Evolutionary conservation across 2,113 vertebrate species (phyloP), one percentile per base, ranked within the genome.

Genomic region (Scopus umbretta): DNA sequence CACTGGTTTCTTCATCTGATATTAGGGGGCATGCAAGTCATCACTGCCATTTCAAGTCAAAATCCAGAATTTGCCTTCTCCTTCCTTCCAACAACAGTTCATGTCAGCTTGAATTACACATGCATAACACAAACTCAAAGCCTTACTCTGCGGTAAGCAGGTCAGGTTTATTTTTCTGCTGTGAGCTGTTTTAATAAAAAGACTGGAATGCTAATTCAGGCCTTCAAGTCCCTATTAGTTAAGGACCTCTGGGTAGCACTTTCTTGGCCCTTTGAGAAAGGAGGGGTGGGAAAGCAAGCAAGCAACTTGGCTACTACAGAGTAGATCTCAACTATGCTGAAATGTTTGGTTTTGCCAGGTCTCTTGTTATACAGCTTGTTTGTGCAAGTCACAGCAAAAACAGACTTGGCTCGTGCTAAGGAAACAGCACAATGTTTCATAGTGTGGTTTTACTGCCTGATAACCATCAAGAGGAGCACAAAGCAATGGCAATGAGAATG

Each of bases 21-120:
- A 23, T 36, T 36, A 71, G 63, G 43, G 71, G 43, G 38, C 67
- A 58, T 25, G 58, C 38, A 76, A 80, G 42, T 86, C 38, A 81
- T 58, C 65, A 11, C 55, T 95, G 58, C 65, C 80, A 52, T 80
- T 91, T 80, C 27, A 23, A 95, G 86, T 88, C 45, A 94, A 91
- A 88, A 91, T 94, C 62, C 67, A 82, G 72, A 74, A 68, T 76
- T 67, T 10, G 21, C 63, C n/a, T 72, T 84, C 45, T 92, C 26
- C 67, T 90, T 92, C 58, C 43, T 83, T 71, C 71, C 74, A 58
- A 27, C 36, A 88, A 29, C 83, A 96, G 74, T 45, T 75, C 72
- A 36, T 82, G 86, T 97, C 96, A 92, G 66, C 52, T 94, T 97
- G 88, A 96, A 97, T 97, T 94, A 94, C 49, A 47, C 47, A 73